Base-by-base conservation (phyloP, 2,888 invertebrate genomes). In the Heliconius ethilla region DNA sequence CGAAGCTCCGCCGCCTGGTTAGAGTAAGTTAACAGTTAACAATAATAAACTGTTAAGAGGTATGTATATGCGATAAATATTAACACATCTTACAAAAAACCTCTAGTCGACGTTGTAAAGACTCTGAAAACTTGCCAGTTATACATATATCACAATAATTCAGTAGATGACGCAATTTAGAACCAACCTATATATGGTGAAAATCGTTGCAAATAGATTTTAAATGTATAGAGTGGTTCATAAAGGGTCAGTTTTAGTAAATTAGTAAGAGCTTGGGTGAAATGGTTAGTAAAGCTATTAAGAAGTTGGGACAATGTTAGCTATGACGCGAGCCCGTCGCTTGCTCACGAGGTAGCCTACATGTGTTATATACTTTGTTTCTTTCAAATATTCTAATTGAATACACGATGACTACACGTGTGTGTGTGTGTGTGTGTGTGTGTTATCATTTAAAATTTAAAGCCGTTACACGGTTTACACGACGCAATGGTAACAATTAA, bases 121-220 rank as follows among this genome's bases (percentile, higher is more conserved):
- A 90, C 87, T 91, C 90, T 86, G 93, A 92, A 92, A 92, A 87
- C 87, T 88, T 86, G 87, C 87, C 87, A 87, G 87, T 85, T 89
- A 86, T 80, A 83, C 81, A 84, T 83, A 88, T 92, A 93, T 93
- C 92, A 93, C 93, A 93, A 89, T 89, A 86, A 88, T 88, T 88
- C 88, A 89, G 86, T 89, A 87, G 77, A 86, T 40, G 70, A 69
- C 73, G 65, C 69, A 75, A 73, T 72, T 76, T 45, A 10, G 55
- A 74, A 72, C 55, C 40, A 51, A 40, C 22, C 25, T 63, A 40
- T 74, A 74, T 18, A 74, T 5, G 40, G 15, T n/a, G 59, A 22
- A 62, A 63, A 22, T 74, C 22, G 15, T 63, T 62, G 33, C 33
- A 22, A 59, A 55, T 22, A n/a, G 22, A 55, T 70, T 51, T 55